Base-by-base conservation (phyloP, 2,113 vertebrate species). In the Acrocephalus kingi region DNA sequence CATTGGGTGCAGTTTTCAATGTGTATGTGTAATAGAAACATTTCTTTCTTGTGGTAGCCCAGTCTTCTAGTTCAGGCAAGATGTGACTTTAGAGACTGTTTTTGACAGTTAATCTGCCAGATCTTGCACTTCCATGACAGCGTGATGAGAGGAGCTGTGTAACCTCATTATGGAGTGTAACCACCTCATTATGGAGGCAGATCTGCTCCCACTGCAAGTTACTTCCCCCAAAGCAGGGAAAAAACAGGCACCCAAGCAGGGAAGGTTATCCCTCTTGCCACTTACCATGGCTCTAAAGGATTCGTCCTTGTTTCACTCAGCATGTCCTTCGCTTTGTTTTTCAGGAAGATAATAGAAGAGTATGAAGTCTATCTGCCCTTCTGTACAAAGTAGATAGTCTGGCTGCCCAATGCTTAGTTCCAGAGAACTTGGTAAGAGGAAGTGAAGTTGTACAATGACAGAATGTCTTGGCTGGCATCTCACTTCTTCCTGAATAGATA, bases 1-100 rank as follows among this genome's bases (percentile, higher is more conserved):
- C 22, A 1, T 0, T 43, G 41, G 37, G 15, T 55, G 61, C 17
- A 46, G 48, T 25, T 24, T 20, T 49, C 45, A 30, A 27, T 25
- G 9, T 16, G 7, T 37, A 3, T 8, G 7, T 0, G 0, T 7
- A 25, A 87, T 18, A 30, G 37, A 82, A 77, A 30, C 1, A 0
- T 55, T 72, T 30, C 66, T 37, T 55, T 61, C 37, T 37, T 35
- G 33, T 28, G n/a, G 43, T 59, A 49, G 51, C 21, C 64, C 3
- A 2, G 18, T 48, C 30, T 55, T 74, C 23, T 39, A 62, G 33
- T 43, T 75, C 43, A 59, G 85, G 48, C 39, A 35, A 72, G 81
- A 46, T 27, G 15, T 27, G 45, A 59, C 58, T 83, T n/a, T 71
- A 31, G 61, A 55, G 75, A n/a, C 20, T 31, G 25, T 3, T 86